These are phyloP conservation scores for Xiphorhynchus elegans DNA, from an alignment of 2,113 vertebrate genomes.

Conservation along the genomic window DNA sequence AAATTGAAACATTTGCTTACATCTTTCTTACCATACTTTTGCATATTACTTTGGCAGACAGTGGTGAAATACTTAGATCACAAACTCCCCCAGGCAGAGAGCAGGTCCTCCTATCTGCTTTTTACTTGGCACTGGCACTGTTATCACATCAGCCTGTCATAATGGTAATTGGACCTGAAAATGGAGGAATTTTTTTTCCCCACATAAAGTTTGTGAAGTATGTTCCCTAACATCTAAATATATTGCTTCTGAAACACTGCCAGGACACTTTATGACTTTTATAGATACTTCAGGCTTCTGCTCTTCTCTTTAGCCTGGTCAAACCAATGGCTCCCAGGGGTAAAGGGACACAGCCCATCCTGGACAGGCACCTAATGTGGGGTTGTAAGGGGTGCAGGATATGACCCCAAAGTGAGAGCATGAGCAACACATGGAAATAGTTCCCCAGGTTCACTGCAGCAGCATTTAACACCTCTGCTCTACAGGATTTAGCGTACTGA, in stretches of 20 bases:
- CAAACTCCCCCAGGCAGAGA: constrained; percentile 5
- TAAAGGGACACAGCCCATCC: not conserved
- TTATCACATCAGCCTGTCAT: constrained; percentile 14
- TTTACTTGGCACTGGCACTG: not conserved
- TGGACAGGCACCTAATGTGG: not conserved
- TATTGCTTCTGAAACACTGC: constrained; percentile 12
- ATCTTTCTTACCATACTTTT: constrained; percentile 29
- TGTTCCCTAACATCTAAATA: not conserved
- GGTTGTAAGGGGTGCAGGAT: not conserved
- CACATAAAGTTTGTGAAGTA: not conserved
- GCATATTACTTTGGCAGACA: constrained; percentile 41
- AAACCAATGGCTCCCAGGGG: not conserved
- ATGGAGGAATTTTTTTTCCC: not conserved
- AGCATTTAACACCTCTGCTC: not conserved
- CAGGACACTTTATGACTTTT: not conserved
- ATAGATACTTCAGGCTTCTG: not conserved
- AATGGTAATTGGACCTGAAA: not conserved
- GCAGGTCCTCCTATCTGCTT: constrained; percentile 7
- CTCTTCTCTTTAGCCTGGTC: not conserved
- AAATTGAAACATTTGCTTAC: constrained; percentile 55
- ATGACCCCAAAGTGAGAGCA: not conserved
- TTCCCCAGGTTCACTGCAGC: not conserved
- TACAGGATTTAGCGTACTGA: not conserved
- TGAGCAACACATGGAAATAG: not conserved
- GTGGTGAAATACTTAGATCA: constrained; percentile 44